Conservation (phyloP, 2,797 vertebrate species). For the Cygnus olor region DNA sequence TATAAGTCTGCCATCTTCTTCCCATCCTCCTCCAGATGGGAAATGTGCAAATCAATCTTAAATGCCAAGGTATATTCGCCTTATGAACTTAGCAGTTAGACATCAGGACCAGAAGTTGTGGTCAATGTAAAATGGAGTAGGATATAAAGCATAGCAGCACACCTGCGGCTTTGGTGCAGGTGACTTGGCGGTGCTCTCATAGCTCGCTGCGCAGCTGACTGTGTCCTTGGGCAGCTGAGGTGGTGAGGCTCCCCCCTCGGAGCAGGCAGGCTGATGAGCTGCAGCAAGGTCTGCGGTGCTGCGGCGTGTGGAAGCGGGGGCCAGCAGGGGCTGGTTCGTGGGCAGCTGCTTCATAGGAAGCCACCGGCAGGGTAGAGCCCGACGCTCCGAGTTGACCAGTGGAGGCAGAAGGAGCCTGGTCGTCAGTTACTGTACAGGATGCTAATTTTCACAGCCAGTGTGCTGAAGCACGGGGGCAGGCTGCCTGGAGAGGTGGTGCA, state of each 20-base stretch:
- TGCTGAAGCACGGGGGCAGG: neutral
- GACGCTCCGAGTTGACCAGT: neutral
- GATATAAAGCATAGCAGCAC: neutral
- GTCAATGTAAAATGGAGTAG: neutral
- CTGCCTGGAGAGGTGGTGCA: neutral
- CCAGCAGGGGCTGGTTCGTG: neutral
- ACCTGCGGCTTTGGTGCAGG: neutral
- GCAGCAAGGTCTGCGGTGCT: neutral
- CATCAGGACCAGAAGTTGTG: accelerated
- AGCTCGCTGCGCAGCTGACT: accelerated
- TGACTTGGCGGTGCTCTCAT: neutral
- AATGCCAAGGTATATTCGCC: neutral
- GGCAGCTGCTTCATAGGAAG: neutral
- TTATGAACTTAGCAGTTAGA: neutral
- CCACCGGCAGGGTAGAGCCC: accelerated
- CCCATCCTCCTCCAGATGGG: neutral
- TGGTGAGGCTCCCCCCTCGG: no score
- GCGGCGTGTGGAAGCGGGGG: neutral
- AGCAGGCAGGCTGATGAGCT: no score
- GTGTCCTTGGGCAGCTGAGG: neutral
- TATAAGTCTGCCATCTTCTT: neutral
- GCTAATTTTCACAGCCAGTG: accelerated
- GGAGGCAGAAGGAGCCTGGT: neutral
- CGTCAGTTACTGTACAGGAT: neutral
- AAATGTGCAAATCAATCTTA: neutral